These are phyloP conservation scores for Eurosta solidaginis DNA, from an alignment of 1,140 invertebrate species.

Conservation along the genomic window DNA sequence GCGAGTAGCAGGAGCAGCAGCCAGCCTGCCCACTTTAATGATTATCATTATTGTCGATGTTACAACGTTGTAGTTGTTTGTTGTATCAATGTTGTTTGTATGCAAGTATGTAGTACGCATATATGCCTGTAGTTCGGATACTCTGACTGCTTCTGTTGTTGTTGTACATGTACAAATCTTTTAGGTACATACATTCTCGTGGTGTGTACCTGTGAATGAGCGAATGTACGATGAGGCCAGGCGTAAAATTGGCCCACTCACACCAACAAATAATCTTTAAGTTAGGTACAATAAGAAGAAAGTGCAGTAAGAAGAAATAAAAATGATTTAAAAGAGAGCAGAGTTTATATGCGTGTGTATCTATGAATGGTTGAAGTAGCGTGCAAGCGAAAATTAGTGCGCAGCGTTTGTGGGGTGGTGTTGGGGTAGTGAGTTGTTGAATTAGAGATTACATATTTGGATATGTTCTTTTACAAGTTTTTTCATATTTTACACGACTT, in stretches of 20 bases:
- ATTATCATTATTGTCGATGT: slow-evolving; percentile 28
- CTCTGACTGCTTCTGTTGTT: not conserved
- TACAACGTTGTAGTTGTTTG: slow-evolving; percentile 17
- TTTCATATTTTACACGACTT: not conserved
- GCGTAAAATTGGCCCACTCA: not conserved
- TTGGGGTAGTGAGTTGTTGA: not conserved
- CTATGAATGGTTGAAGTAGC: not conserved
- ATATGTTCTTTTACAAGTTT: not conserved
- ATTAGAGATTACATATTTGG: not conserved
- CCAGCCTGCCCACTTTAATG: slow-evolving; percentile 12
- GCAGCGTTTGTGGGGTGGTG: not conserved
- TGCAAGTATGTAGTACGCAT: not conserved
- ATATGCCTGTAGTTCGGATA: not conserved
- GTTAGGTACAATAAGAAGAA: not conserved
- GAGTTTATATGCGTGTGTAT: not conserved
- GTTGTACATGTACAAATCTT: slow-evolving; percentile 7
- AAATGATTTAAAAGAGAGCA: not conserved
- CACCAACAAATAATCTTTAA: not conserved
- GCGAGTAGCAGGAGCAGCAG: not conserved
- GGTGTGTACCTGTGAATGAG: slow-evolving; percentile 20
- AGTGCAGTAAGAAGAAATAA: not conserved
- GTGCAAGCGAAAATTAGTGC: not conserved
- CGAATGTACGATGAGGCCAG: not conserved
- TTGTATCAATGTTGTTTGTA: not conserved
- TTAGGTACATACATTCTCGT: slow-evolving; percentile 22